phyloP scores from a whole-genome alignment of 1,140 invertebrate species.

The Pinna nobilis region DNA sequence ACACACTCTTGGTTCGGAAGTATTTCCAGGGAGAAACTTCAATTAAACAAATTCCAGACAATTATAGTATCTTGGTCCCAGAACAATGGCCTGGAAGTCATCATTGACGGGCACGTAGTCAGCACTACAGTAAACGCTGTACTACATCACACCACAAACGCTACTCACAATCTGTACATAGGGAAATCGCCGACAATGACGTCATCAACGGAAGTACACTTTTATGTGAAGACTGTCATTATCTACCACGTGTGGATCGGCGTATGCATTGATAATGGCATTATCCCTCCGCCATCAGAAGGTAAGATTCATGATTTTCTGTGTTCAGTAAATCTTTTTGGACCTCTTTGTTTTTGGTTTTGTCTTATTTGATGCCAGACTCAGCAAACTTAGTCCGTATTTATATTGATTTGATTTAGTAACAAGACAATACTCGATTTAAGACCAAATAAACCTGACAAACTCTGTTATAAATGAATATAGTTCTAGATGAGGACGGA shows the following conservation, averaged over 20 bases:
- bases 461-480: too few species aligned
- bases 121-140: conserved; percentile 17
- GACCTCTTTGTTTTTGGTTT: too few species aligned
- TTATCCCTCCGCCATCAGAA: conserved; percentile 30
- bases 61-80: conserved; percentile 46
- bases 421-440: too few species aligned
- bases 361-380: too few species aligned
- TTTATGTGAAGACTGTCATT: conserved; percentile 24
- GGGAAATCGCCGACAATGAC: conserved; percentile 17
- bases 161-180: conserved; percentile 24
- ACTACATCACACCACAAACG: conserved; percentile 12
- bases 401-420: too few species aligned
- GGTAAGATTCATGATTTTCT: too few species aligned
- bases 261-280: conserved; percentile 20
- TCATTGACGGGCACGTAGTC: conserved; percentile 35
- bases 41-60: conserved; percentile 24
- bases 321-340: too few species aligned
- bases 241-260: conserved; percentile 43
- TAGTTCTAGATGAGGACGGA: too few species aligned
- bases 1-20: conserved; percentile 45
- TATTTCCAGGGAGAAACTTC: conserved; percentile 32
- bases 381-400: too few species aligned
- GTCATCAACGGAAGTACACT: neutral
- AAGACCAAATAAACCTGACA: too few species aligned
- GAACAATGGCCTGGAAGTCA: conserved; percentile 33